phyloP scores from a whole-genome alignment of 2,797 vertebrate genomes.

The Lagorchestes hirsutus region DNA sequence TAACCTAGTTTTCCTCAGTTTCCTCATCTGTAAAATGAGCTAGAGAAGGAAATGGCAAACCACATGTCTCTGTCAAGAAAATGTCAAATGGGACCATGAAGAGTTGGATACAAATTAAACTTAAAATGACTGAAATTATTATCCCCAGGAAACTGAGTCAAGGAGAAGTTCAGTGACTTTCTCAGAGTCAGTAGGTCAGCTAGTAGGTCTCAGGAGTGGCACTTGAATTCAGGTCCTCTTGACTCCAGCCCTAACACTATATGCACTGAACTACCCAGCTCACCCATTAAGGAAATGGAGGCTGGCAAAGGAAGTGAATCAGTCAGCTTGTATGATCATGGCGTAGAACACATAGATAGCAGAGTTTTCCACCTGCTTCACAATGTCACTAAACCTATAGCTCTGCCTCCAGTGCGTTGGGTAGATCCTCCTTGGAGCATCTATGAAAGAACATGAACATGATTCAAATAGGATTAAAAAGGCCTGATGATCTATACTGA shows the following conservation, averaged over 20 bases:
- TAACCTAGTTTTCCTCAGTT: background rate
- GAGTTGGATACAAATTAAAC: background rate
- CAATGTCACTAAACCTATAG: background rate
- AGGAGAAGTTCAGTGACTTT: background rate
- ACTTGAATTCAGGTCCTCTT: background rate
- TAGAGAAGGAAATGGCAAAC: background rate
- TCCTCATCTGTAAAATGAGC: background rate
- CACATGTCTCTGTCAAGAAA: background rate
- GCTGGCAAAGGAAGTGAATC: background rate
- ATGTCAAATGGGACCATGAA: background rate
- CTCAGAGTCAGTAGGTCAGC: background rate
- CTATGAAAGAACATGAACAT: background rate
- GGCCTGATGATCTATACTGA: background rate
- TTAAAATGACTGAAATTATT: background rate
- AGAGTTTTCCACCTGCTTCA: background rate
- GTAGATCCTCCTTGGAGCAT: background rate
- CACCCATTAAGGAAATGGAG: background rate
- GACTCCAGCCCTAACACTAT: background rate
- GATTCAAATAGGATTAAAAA: background rate
- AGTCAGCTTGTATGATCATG: background rate
- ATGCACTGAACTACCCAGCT: background rate
- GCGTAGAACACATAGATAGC: background rate
- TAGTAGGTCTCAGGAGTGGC: background rate
- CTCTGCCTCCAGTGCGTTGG: background rate
- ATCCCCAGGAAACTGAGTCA: background rate